Evolutionary conservation across 2,888 invertebrate species (phyloP).

Genomic region (Cataglyphis albicans): DNA sequence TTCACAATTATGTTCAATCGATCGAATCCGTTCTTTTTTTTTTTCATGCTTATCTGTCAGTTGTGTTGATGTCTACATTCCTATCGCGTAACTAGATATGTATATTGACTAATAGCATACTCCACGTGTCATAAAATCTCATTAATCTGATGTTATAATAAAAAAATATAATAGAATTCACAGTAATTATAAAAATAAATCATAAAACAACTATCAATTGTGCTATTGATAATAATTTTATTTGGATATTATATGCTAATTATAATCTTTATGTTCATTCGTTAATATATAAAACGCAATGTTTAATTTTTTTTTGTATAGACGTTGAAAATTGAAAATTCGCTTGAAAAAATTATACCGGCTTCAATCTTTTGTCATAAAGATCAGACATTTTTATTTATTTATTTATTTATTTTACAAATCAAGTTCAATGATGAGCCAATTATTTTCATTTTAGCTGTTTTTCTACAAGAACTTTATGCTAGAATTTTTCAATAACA

Average conservation of each 20-base stretch:
- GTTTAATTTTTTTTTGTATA: background rate
- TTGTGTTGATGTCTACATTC: background rate
- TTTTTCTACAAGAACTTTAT: background rate
- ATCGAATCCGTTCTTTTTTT: slow-evolving; percentile 8
- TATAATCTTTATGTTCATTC: background rate
- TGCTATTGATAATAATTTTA: background rate
- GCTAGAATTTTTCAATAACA: background rate
- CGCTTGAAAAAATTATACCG: background rate
- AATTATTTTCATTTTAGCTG: background rate
- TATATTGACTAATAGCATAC: background rate
- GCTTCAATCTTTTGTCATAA: background rate
- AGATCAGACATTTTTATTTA: background rate
- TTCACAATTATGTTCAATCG: slow-evolving; percentile 30
- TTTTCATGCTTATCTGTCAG: background rate
- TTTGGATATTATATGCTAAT: background rate
- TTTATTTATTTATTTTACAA: background rate
- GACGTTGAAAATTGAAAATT: background rate
- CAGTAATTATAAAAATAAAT: background rate
- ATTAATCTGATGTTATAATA: background rate
- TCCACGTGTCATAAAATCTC: background rate
- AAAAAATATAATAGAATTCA: background rate
- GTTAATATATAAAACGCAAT: background rate
- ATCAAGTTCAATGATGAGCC: background rate
- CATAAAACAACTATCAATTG: background rate
- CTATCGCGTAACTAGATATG: background rate